Evolutionary conservation across 2,113 vertebrate species (phyloP).

Genomic region (Cheilinus undulatus): DNA sequence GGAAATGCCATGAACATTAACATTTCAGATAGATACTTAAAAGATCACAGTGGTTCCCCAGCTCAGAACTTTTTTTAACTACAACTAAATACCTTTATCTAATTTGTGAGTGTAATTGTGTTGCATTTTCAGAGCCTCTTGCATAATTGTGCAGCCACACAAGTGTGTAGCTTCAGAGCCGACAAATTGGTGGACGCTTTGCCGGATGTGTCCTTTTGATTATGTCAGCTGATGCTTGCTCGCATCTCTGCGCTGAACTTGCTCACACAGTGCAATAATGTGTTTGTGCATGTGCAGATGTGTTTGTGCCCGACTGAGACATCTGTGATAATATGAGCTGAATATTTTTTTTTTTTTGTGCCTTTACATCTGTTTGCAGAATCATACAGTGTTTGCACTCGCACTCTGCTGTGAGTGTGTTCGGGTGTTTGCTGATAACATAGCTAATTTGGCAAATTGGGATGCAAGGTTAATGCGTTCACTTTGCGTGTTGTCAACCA

Average conservation of each 20-base stretch:
- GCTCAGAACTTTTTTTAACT: constrained; percentile 5
- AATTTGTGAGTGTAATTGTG: not conserved
- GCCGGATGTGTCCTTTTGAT: constrained; percentile 36
- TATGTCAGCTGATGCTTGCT: constrained; percentile 39
- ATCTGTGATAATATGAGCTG: not conserved
- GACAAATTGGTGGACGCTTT: constrained; percentile 24
- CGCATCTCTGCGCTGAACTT: constrained; percentile 28
- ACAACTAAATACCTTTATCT: constrained; percentile 15
- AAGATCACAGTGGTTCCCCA: not conserved
- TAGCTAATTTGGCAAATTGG: constrained; percentile 10
- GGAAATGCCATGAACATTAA: not conserved
- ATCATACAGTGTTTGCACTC: constrained; percentile 33
- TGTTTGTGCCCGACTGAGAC: not conserved
- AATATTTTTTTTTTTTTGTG: constrained; percentile 13
- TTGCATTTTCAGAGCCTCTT: constrained; percentile 29
- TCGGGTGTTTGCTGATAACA: constrained; percentile 24
- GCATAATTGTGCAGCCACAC: constrained; percentile 24
- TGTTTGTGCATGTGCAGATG: constrained; percentile 31
- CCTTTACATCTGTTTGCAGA: constrained; percentile 47
- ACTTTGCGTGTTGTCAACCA: constrained; percentile 1
- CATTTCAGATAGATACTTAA: constrained; percentile 5
- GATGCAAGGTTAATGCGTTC: constrained; percentile 15
- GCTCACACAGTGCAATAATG: constrained; percentile 42
- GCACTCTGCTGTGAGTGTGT: constrained; percentile 13
- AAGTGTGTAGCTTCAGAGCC: constrained; percentile 4